Evolutionary conservation across 2,113 vertebrate species (phyloP).

Genomic region (Lota lota): DNA sequence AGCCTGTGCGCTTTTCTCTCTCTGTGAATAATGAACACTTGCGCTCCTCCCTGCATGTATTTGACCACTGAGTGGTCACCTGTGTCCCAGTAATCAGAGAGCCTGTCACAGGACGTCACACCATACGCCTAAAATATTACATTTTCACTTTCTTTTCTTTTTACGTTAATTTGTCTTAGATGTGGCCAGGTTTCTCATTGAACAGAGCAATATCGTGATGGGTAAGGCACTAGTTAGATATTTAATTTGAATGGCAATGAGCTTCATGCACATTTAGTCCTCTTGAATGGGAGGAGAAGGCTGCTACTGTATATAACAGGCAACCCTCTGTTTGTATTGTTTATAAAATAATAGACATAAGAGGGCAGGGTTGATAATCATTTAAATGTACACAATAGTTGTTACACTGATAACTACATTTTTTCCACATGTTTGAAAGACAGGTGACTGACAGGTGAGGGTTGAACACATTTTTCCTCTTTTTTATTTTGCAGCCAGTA

Average conservation of each 20-base stretch:
- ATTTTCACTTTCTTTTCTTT: conserved; percentile 1
- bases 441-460: neutral
- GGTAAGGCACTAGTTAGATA: conserved; percentile 21
- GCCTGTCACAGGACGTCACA: conserved; percentile 16
- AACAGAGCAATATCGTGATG: conserved; percentile 12
- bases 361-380: neutral
- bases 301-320: conserved; percentile 31
- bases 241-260: conserved; percentile 10
- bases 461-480: conserved; percentile 9
- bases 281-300: conserved; percentile 20
- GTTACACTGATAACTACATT: neutral
- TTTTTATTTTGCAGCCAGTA: conserved; percentile 13
- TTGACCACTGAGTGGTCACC: conserved; percentile 68
- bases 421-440: neutral
- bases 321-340: conserved; percentile 10
- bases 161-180: conserved; percentile 22
- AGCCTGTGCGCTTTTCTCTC: too few species aligned
- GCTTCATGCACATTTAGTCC: conserved; percentile 10
- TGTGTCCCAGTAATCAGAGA: conserved; percentile 39
- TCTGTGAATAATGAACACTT: conserved; percentile 33
- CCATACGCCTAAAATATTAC: conserved; percentile 45
- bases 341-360: neutral
- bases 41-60: conserved; percentile 36
- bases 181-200: conserved; percentile 3
- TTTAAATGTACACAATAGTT: neutral